Evolutionary conservation across 2,888 invertebrate genomes (phyloP).

Genomic region (Chrysotoxum bicinctum): DNA sequence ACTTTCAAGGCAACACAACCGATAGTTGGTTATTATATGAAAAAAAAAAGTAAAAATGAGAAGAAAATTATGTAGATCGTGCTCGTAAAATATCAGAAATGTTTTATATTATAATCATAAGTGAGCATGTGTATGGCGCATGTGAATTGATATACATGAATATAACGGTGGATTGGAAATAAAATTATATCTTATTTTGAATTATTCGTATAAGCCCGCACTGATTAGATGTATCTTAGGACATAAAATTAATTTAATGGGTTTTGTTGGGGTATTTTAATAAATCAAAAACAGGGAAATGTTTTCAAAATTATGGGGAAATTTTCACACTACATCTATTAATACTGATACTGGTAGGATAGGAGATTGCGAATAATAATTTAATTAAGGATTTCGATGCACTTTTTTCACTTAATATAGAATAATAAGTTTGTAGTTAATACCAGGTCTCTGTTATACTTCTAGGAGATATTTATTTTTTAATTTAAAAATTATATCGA

Average conservation of each 20-base stretch:
- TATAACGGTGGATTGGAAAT: not conserved
- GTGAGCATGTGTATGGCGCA: not conserved
- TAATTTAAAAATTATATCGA: no score
- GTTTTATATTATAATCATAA: not conserved
- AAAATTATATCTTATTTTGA: not conserved
- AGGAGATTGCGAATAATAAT: no score
- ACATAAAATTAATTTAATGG: slow-evolving; percentile 2
- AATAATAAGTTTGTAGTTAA: no score
- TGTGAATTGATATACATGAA: not conserved
- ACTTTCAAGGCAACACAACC: not conserved
- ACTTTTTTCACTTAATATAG: no score
- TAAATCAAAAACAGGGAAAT: not conserved
- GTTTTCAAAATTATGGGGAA: not conserved
- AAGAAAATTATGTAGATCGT: slow-evolving; percentile 35
- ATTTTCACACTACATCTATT: not conserved
- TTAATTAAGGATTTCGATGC: no score
- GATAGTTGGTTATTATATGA: not conserved
- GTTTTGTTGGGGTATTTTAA: not conserved
- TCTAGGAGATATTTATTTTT: no score
- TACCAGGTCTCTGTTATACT: no score
- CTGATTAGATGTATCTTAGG: not conserved
- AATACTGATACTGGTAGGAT: not conserved
- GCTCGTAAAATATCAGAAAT: slow-evolving; percentile 35
- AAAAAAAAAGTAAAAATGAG: not conserved
- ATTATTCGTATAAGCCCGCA: not conserved